Base-by-base conservation (phyloP, 2,797 vertebrate species). In the Spatula clypeata region DNA sequence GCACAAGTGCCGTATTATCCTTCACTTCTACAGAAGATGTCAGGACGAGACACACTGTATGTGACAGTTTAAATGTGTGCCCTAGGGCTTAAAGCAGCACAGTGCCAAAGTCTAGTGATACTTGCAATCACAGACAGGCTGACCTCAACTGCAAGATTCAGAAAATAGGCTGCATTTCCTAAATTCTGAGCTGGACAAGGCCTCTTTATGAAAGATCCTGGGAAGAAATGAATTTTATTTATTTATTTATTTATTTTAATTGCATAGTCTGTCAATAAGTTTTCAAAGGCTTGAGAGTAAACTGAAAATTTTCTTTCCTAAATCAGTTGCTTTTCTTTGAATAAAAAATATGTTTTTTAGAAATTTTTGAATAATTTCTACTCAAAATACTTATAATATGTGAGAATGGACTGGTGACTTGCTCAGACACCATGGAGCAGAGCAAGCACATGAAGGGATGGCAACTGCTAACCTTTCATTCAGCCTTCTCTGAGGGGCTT, bases 21-120 rank as follows among this genome's bases (percentile, higher is more conserved):
- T 96, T 97, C 91, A 77, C 70, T 97, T 88, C 82, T 45, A 49
- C 91, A 61, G 86, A 97, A 96, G 96, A 97, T 96, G 96, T 95
- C 96, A 96, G 58, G 85, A 80, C 88, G 94, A 98, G 92, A 90
- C 94, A 94, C 91, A 95, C 87, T 94, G 80, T 96, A 96, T 94
- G 96, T 96, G 96, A 97, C 95, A 93, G 96, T 97, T 97, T 97
- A 97, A 98, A 97, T 96, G 92, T 58, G 16, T 88, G 92, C 97
- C 96, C 96, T 84, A 79, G 74, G 97, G 98, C 91, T 95, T 95
- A 86, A 74, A 95, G 53, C 79, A 93, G 75, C 87, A 87, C 72
- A 87, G 72, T 86, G 96, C 93, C 96, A 86, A 97, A 96, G 85
- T 90, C 94, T 80, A 87, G 97, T 82, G 93, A 96, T 95, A 36